Evolutionary conservation across 2,888 invertebrate genomes (phyloP).

Genomic region (Ditylenchus weischeri): DNA sequence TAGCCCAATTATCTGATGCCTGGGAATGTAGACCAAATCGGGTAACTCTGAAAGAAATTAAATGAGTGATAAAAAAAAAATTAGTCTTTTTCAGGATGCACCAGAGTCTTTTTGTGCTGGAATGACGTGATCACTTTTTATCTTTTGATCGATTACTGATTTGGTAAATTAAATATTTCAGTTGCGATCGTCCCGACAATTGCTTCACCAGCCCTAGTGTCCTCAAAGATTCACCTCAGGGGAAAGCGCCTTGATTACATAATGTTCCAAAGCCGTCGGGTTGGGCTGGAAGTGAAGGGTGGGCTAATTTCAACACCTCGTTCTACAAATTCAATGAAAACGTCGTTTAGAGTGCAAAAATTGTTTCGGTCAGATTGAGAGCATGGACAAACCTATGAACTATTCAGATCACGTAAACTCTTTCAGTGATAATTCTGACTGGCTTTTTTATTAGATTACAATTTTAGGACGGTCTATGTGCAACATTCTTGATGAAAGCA

Average conservation of each 20-base stretch:
- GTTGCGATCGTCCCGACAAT: slow-evolving; percentile 74
- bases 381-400: slow-evolving; percentile 32
- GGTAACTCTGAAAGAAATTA: neutral
- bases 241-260: slow-evolving; percentile 91
- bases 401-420: slow-evolving; percentile 52
- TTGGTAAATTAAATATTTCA: neutral
- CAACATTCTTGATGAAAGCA: slow-evolving; percentile 43
- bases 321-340: too few relatives aligned
- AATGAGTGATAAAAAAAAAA: neutral
- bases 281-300: neutral
- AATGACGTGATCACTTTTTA: neutral
- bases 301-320: too few relatives aligned
- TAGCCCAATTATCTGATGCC: slow-evolving; percentile 51
- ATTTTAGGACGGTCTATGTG: slow-evolving; percentile 38
- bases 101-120: slow-evolving; percentile 59
- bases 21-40: slow-evolving; percentile 42
- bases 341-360: slow-evolving; percentile 16
- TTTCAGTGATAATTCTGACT: too few relatives aligned
- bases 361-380: slow-evolving; percentile 31
- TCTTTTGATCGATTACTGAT: neutral
- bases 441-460: too few relatives aligned
- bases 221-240: slow-evolving; percentile 65
- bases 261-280: slow-evolving; percentile 45
- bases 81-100: slow-evolving; percentile 64
- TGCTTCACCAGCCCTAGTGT: slow-evolving; percentile 71